Evolutionary conservation across 2,888 invertebrate species (phyloP).

Genomic region (Phragmatobia fuliginosa): DNA sequence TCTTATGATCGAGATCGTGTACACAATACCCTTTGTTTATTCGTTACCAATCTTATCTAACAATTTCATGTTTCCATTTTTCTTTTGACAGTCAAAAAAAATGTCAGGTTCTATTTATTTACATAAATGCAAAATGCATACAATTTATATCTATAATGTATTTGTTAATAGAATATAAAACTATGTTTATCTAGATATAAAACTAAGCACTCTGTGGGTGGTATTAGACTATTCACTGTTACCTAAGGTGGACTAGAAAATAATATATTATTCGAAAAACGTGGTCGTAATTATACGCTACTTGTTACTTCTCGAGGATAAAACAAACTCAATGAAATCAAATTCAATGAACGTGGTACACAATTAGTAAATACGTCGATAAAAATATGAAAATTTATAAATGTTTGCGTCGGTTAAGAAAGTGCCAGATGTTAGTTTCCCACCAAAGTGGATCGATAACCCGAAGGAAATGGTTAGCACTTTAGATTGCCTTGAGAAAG

Average conservation of each 20-base stretch:
- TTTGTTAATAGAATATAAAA: too few species aligned
- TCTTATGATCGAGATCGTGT: slow-evolving; percentile 41
- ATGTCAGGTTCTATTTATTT: background rate
- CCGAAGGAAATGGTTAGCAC: slow-evolving; percentile 41
- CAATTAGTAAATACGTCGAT: background rate
- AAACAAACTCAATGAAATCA: too few species aligned
- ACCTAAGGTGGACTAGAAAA: too few species aligned
- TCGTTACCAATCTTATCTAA: slow-evolving; percentile 30
- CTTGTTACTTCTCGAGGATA: too few species aligned
- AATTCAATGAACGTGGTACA: background rate
- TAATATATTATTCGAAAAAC: too few species aligned
- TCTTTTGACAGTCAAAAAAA: background rate
- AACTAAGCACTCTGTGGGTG: too few species aligned
- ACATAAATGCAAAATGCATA: background rate
- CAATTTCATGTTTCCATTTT: slow-evolving; percentile 4
- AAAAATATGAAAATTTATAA: background rate
- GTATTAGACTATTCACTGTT: too few species aligned
- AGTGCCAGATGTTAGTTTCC: slow-evolving; percentile 46
- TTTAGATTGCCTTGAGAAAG: slow-evolving; percentile 32
- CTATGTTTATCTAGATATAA: too few species aligned
- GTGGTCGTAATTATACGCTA: too few species aligned
- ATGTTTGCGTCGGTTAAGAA: slow-evolving; percentile 24
- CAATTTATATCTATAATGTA: background rate
- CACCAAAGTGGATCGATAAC: slow-evolving; percentile 51
- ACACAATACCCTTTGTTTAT: slow-evolving; percentile 50